Evolutionary conservation across 1,140 invertebrate genomes (phyloP), one percentile per base, ranked within the genome.

Genomic region (Orchestia grillus): DNA sequence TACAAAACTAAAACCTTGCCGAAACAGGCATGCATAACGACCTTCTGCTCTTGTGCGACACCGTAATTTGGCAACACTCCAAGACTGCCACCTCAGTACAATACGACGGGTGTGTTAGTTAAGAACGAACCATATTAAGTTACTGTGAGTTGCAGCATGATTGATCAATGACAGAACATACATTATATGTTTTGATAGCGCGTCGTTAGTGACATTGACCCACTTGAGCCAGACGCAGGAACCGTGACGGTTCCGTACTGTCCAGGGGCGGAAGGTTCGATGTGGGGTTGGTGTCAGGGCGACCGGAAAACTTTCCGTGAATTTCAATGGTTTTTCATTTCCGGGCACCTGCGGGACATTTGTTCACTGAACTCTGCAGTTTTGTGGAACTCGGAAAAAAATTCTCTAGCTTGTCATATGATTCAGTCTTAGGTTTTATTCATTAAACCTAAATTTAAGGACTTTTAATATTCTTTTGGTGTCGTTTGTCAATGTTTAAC

Each of bases 291-390:
- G 36, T 36, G 1, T 28, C 11, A 23, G 3, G 11, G 28, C 62
- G 28, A 77, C 62, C 62, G 62, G 62, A 77, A 77, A 77, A 77
- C 62, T 77, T 77, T 77, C 62, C 62, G 62, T 28, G 1, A 36
- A 77, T 77, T 77, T 77, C 62, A 77, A 77, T 77, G 62, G 62
- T 36, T 77, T 77, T 77, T 77, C 62, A 77, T 77, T 77, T 77
- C 62, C 62, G 62, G 11, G 62, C 62, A 77, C 62, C 62, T 77
- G 62, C 62, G 36, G 11, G 62, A 77, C 28, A 36, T 77, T 36
- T 77, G 62, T 23, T 77, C 62, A 77, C 62, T 77, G 62, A 77
- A 36, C 28, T 3, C 62, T 19, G 28, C 62, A 77, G 11, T 15
- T 77, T 77, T 77, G 28, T 15, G 62, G 62, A 77, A 77, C 62